phyloP scores from a whole-genome alignment of 2,888 invertebrate genomes.

The Lagria hirta region DNA sequence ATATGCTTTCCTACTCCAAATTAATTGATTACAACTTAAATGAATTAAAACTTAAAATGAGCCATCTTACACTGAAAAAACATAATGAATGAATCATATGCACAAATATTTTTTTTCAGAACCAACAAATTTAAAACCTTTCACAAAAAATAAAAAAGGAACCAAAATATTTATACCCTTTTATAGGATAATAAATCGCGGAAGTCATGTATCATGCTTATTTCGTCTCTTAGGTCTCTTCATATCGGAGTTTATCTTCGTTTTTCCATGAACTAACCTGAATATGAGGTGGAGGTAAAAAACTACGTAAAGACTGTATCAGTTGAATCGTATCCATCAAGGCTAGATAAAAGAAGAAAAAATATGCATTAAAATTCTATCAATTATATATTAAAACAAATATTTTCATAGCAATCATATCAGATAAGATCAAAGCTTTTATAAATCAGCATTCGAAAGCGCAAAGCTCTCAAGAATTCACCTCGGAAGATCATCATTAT shows the following conservation, averaged over 20 bases:
- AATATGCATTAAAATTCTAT: too few relatives aligned
- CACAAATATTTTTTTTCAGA: too few relatives aligned
- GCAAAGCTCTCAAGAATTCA: constrained; percentile 46
- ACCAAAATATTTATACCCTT: constrained; percentile 40
- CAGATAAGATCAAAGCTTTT: constrained; percentile 50
- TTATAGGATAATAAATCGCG: constrained; percentile 32
- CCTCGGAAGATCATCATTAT: constrained; percentile 45
- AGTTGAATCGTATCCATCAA: constrained; percentile 84
- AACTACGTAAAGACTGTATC: constrained; percentile 81
- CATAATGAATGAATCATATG: too few relatives aligned
- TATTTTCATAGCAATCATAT: too few relatives aligned
- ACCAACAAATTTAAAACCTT: neutral
- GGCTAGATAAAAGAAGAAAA: constrained; percentile 65
- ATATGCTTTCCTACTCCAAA: too few relatives aligned
- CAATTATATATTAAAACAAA: too few relatives aligned
- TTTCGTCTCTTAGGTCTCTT: constrained; percentile 45
- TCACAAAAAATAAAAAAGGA: constrained; percentile 33
- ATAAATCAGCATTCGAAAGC: constrained; percentile 44
- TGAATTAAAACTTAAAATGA: too few relatives aligned
- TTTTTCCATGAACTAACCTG: constrained; percentile 90
- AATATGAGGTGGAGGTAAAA: constrained; percentile 83
- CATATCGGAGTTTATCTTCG: constrained; percentile 69
- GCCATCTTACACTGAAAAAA: too few relatives aligned
- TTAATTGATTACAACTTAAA: too few relatives aligned
- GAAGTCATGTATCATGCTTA: constrained; percentile 22